A percentile compares a stretch with the other conserved stretches of the same genome.
Conservation (phyloP, 2,797 vertebrate species). For the Pseudochromis fuscus region DNA sequence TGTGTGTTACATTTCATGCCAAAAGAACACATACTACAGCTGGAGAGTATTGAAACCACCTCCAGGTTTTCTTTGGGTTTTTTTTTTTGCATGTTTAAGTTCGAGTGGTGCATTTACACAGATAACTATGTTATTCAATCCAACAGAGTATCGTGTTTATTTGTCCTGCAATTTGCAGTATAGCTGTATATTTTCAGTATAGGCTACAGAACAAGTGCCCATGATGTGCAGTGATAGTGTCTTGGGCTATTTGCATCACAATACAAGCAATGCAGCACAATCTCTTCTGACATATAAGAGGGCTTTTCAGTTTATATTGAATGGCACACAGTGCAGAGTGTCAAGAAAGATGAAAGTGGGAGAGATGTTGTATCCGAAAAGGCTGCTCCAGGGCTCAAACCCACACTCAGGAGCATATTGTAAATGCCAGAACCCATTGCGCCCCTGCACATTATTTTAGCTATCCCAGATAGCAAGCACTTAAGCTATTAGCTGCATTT, state of each 20-base stretch:
- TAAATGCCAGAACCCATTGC: slow-evolving; percentile 32
- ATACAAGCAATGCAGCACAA: slow-evolving; percentile 31
- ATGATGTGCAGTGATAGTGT: slow-evolving; percentile 39
- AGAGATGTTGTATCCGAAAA: slow-evolving; percentile 34
- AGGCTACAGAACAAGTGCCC: slow-evolving; percentile 2
- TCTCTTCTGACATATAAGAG: slow-evolving; percentile 36
- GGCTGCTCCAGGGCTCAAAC: slow-evolving; percentile 42
- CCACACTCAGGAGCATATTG: slow-evolving; percentile 26
- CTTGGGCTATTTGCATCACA: slow-evolving; percentile 43
- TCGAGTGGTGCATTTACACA: slow-evolving; percentile 7
- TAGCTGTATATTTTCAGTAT: neutral
- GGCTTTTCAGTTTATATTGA: slow-evolving; percentile 48
- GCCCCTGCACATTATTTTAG: slow-evolving; percentile 54
- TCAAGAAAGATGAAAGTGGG: slow-evolving; percentile 51
- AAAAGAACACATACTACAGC: slow-evolving; percentile 41
- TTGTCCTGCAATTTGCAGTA: neutral
- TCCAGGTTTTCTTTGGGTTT: no score
- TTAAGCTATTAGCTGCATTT: slow-evolving; percentile 78
- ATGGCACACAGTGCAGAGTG: slow-evolving; percentile 39
- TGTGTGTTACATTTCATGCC: slow-evolving; percentile 40
- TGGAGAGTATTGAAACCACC: slow-evolving; percentile 28
- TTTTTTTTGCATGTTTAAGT: slow-evolving; percentile 27
- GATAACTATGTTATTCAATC: neutral
- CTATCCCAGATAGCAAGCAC: slow-evolving; percentile 68
- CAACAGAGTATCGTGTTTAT: slow-evolving; percentile 9